A percentile compares a stretch with the other conserved stretches of the same genome.
Conservation (phyloP, 1,140 invertebrate genomes). For the Apolygus lucorum region DNA sequence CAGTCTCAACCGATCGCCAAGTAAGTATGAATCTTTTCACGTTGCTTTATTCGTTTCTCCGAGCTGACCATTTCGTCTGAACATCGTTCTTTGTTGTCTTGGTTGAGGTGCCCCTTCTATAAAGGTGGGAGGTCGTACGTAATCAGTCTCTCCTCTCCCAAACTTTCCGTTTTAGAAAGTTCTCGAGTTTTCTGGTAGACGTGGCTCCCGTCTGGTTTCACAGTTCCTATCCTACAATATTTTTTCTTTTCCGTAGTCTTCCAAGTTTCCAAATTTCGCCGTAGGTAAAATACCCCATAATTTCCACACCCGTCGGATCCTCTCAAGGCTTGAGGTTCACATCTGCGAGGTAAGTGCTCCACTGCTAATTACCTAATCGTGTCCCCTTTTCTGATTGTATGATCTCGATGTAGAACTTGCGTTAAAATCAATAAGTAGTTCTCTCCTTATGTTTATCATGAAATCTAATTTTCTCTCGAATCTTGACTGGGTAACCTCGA, state of each 20-base stretch:
- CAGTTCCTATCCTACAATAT: neutral
- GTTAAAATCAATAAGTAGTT: too few species aligned
- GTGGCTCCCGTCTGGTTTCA: neutral
- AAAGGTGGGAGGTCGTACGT: conserved; percentile 1
- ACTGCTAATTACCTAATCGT: neutral
- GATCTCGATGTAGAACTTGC: neutral
- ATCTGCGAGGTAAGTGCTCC: neutral
- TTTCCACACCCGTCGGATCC: neutral
- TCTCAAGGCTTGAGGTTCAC: neutral
- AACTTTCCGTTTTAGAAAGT: conserved; percentile 8
- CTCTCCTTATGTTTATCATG: too few species aligned
- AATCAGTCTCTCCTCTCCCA: neutral
- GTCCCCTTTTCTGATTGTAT: neutral
- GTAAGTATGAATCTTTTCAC: neutral
- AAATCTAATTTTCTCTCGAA: too few species aligned
- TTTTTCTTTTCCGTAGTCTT: neutral
- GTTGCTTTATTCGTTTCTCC: neutral
- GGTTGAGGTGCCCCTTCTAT: neutral
- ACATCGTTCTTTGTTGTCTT: neutral
- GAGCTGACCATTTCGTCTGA: neutral
- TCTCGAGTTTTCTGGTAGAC: conserved; percentile 1
- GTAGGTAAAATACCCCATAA: neutral
- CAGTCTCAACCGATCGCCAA: neutral
- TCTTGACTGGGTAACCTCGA: too few species aligned
- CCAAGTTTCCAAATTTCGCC: too few species aligned